Evolutionary conservation across 2,888 invertebrate species (phyloP).

Genomic region (Pseudolycoriella hygida): DNA sequence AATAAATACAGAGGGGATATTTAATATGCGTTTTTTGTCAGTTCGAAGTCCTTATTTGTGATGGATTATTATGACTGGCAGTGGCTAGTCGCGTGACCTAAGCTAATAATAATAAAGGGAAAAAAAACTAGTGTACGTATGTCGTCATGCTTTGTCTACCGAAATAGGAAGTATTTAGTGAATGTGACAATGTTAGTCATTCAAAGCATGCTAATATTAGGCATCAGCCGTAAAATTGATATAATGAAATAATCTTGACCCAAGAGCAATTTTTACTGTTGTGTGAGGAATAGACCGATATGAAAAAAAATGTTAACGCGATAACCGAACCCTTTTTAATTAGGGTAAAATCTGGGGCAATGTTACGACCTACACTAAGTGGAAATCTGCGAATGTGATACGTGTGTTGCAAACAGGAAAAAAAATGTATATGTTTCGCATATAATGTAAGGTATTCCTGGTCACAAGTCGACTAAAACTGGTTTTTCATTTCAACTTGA

Average conservation of each 20-base stretch:
- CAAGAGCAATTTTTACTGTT: not conserved
- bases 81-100: not conserved
- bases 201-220: too few relatives aligned
- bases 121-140: not conserved
- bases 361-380: not conserved
- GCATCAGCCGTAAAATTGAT: too few relatives aligned
- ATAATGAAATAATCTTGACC: not conserved
- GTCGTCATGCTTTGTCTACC: not conserved
- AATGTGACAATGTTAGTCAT: too few relatives aligned
- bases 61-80: not conserved
- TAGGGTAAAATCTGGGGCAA: slow-evolving; percentile 1
- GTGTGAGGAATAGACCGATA: too few relatives aligned
- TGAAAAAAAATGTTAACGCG: not conserved
- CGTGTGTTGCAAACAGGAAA: not conserved
- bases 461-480: not conserved
- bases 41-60: too few relatives aligned
- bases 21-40: not conserved
- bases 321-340: not conserved
- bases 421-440: not conserved
- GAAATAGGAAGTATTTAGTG: too few relatives aligned
- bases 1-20: not conserved
- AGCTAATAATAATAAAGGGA: not conserved
- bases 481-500: too few relatives aligned
- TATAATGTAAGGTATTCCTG: not conserved
- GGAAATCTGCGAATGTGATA: not conserved